Base-by-base conservation (phyloP, 2,113 vertebrate genomes). In the Pandion haliaetus region DNA sequence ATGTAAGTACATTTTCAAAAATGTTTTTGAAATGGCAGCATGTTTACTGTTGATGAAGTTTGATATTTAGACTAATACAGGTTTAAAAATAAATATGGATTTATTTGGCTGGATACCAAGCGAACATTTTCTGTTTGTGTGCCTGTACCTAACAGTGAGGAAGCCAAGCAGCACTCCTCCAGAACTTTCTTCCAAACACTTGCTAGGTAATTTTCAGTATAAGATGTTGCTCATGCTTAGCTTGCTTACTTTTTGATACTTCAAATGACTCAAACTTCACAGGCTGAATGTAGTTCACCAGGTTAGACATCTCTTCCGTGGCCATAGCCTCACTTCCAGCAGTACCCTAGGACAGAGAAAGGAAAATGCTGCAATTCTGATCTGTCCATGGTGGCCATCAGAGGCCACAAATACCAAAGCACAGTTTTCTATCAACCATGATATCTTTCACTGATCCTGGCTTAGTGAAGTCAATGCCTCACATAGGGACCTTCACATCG, bases 281-380 rank as follows among this genome's bases (percentile, higher is more conserved):
- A 5, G 99, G 99, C 90, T 99, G 99, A 96, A 99, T 99, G 96
- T 99, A 99, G 97, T 99, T 99, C 90, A 99, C 99, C 95, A 99
- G 98, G 97, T 99, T 99, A 88, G 99, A 99, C 99, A 99, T 99
- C 97, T 99, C 99, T 87, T 99, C 99, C 0, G 99, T 99, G 89
- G 99, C 99, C 97, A 99, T 99, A 3, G 99, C 99, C 93, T 99
- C 99, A 8, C 99, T 99, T 83, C 99, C 99, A 57, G 99, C 99
- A 24, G 99, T 99, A 5, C 99, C 99, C 99, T 99, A 85, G 28
- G 93, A 90, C 20, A 95, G 24, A 78, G 55, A 93, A 96, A n/a
- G 74, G 34, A 79, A 77, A 52, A 87, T 0, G 28, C n/a, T 94
- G 74, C 65, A 55, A 78, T 40, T 88, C 50, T 29, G 36, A 25